Evolutionary conservation across 2,797 vertebrate genomes (phyloP).

Genomic region (Salarias fasciatus): DNA sequence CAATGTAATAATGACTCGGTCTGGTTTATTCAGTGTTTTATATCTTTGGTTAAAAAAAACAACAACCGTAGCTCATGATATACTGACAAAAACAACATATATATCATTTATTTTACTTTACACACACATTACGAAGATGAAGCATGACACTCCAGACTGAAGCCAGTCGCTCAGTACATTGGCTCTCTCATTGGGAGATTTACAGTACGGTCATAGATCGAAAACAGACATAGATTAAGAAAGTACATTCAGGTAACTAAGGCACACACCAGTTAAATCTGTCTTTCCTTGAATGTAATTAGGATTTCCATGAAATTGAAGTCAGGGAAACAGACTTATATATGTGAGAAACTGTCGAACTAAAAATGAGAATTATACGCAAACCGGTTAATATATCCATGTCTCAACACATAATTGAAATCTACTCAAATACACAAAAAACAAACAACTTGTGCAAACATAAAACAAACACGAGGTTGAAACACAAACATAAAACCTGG

Average conservation of each 20-base stretch:
- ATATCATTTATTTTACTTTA: slow-evolving; percentile 47
- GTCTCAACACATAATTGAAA: slow-evolving; percentile 9
- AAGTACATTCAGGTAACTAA: slow-evolving; percentile 61
- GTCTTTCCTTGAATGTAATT: slow-evolving; percentile 22
- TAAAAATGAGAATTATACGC: background rate
- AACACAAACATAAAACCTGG: slow-evolving; percentile 8
- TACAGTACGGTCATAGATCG: slow-evolving; percentile 27
- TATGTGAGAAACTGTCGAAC: background rate
- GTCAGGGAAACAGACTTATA: slow-evolving; percentile 8
- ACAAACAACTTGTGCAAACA: slow-evolving; percentile 5
- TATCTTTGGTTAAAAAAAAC: too few species aligned
- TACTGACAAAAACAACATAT: too few species aligned
- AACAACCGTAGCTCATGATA: too few species aligned
- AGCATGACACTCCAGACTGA: slow-evolving; percentile 9
- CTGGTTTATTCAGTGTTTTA: background rate
- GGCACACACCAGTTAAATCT: slow-evolving; percentile 62
- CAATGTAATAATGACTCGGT: background rate
- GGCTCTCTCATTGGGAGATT: slow-evolving; percentile 16
- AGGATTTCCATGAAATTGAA: slow-evolving; percentile 23
- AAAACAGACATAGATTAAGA: slow-evolving; percentile 4
- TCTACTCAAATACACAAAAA: background rate
- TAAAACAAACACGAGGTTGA: slow-evolving; percentile 11
- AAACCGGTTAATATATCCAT: background rate
- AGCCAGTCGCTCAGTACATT: slow-evolving; percentile 16
- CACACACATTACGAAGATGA: slow-evolving; percentile 40